Percentiles rank a stretch among this genome's conserved stretches.
Evolutionary conservation across 2,797 vertebrate species (phyloP).

Genomic region (Poeciliopsis infans): DNA sequence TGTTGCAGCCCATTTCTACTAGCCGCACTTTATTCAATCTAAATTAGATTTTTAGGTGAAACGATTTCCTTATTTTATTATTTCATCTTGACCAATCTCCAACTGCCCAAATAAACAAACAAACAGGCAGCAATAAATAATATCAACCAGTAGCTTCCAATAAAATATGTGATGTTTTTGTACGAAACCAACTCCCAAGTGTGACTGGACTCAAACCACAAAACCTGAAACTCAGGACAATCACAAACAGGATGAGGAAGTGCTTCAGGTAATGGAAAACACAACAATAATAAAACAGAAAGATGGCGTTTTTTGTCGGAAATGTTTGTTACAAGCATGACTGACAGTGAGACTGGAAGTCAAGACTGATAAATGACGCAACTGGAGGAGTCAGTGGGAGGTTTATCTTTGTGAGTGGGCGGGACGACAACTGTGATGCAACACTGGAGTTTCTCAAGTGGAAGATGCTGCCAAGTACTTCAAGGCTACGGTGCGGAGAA

Average conservation of each 20-base stretch:
- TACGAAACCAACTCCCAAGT: slow-evolving; percentile 21
- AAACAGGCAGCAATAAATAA: not conserved
- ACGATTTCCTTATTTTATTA: not conserved
- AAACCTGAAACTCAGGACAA: not conserved
- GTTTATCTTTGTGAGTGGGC: slow-evolving; percentile 15
- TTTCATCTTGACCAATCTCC: not conserved
- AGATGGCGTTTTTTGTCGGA: not conserved
- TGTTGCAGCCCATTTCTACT: not conserved
- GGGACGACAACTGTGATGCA: slow-evolving; percentile 46
- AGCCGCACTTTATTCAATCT: not conserved
- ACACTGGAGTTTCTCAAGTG: slow-evolving; percentile 50
- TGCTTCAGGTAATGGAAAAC: not conserved
- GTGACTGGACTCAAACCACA: not conserved
- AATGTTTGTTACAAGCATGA: not conserved
- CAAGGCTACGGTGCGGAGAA: slow-evolving; percentile 9
- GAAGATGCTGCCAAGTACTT: slow-evolving; percentile 15
- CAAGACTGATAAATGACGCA: slow-evolving; percentile 10
- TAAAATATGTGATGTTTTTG: not conserved
- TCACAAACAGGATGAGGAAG: slow-evolving; percentile 17
- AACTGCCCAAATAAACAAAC: not conserved
- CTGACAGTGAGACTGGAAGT: not conserved
- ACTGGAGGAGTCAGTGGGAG: slow-evolving; percentile 32
- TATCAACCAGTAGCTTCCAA: not conserved
- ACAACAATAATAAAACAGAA: not conserved
- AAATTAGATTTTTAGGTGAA: not conserved